Percentiles rank a stretch among this genome's conserved stretches.
These are phyloP conservation scores for Pantherophis vulpinus DNA, from an alignment of 2,797 vertebrate species.

Conservation along the genomic window DNA sequence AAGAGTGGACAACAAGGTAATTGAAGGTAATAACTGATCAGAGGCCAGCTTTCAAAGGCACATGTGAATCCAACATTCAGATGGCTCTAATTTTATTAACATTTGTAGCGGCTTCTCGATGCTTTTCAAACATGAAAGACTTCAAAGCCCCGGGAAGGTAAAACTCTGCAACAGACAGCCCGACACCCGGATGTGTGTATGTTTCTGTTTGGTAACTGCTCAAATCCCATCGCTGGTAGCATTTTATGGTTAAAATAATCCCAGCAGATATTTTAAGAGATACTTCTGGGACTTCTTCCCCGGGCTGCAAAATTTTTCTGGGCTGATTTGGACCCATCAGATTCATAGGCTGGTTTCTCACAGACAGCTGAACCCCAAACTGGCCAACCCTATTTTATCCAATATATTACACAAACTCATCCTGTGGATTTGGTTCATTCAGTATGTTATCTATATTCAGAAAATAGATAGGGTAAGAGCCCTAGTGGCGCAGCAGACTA, in stretches of 20 bases:
- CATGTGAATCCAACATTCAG: conserved; percentile 80
- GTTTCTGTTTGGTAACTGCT: neutral
- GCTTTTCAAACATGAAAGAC: conserved; percentile 73
- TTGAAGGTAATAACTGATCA: conserved; percentile 95
- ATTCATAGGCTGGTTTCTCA: neutral
- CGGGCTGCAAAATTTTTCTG: neutral
- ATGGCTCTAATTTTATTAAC: conserved; percentile 98
- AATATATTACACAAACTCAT: neutral
- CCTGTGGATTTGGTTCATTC: neutral
- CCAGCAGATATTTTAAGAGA: neutral
- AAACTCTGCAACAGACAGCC: conserved; percentile 65
- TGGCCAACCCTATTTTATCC: neutral
- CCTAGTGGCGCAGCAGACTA: too few species aligned
- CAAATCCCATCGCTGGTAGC: neutral
- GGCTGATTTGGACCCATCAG: neutral
- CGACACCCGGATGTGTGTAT: conserved; percentile 53
- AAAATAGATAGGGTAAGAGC: neutral
- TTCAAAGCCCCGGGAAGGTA: conserved; percentile 75
- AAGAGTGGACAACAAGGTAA: conserved; percentile 93
- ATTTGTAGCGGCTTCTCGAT: conserved; percentile 85
- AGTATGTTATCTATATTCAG: neutral
- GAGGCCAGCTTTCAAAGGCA: conserved; percentile 81
- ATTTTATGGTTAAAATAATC: neutral
- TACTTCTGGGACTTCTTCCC: neutral
- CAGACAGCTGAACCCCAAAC: neutral